These are phyloP conservation scores for Dryobotodes eremita DNA, from an alignment of 2,888 invertebrate genomes.

Conservation along the genomic window DNA sequence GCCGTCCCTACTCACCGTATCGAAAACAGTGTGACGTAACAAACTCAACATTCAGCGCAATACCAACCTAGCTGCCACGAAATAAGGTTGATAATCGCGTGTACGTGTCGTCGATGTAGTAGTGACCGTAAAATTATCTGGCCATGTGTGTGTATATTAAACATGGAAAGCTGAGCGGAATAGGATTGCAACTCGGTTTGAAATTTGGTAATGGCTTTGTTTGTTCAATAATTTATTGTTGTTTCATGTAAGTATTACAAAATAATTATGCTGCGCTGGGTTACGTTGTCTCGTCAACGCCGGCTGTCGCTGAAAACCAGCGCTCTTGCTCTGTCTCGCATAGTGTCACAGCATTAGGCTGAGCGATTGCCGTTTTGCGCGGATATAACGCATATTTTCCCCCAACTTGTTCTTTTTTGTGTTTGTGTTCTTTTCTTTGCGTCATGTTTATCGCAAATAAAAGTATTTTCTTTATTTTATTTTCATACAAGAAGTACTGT, in stretches of 20 bases:
- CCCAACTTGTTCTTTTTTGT: too few relatives aligned
- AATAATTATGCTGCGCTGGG: background rate
- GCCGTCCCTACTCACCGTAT: conserved; percentile 61
- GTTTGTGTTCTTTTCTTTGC: too few relatives aligned
- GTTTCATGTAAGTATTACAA: background rate
- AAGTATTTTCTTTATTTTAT: too few relatives aligned
- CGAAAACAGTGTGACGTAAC: conserved; percentile 63
- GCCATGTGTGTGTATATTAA: conserved; percentile 84
- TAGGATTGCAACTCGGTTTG: conserved; percentile 77
- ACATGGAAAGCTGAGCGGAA: conserved; percentile 73
- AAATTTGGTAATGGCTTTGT: conserved; percentile 10
- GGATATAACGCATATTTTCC: too few relatives aligned
- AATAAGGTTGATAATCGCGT: conserved; percentile 36
- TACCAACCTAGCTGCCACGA: accelerated
- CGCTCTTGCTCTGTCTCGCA: too few relatives aligned
- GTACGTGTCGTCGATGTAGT: conserved; percentile 56
- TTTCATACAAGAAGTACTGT: too few relatives aligned
- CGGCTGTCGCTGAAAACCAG: too few relatives aligned
- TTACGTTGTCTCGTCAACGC: too few relatives aligned
- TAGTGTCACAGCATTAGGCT: too few relatives aligned
- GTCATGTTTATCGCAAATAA: too few relatives aligned
- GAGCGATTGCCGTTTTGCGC: too few relatives aligned
- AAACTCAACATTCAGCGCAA: background rate
- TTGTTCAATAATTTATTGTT: background rate
- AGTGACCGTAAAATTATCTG: conserved; percentile 81